Percentiles rank a stretch among this genome's conserved stretches.
These are phyloP conservation scores for Meloidogyne exigua DNA, from an alignment of 1,140 invertebrate genomes.

Conservation along the genomic window DNA sequence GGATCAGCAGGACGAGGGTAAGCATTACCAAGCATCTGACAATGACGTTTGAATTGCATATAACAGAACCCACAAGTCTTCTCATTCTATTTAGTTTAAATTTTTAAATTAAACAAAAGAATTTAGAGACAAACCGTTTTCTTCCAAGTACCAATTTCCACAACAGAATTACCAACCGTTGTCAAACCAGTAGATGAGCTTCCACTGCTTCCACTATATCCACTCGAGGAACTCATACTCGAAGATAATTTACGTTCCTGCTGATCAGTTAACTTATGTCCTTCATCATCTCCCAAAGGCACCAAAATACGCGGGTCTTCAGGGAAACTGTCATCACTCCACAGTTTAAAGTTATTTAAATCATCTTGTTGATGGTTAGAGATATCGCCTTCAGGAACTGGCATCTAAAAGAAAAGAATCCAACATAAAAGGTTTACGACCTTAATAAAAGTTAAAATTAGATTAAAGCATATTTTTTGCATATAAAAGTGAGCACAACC, in stretches of 20 bases:
- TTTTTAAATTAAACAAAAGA: neutral
- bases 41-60: slow-evolving; percentile 24
- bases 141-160: slow-evolving; percentile 16
- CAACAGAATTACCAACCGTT: neutral
- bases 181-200: neutral
- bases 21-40: slow-evolving; percentile 6
- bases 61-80: slow-evolving; percentile 30
- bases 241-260: neutral
- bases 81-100: slow-evolving; percentile 4
- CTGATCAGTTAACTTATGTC: neutral
- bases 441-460: too few species aligned
- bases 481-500: too few species aligned
- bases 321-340: slow-evolving; percentile 6
- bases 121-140: neutral
- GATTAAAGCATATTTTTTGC: too few species aligned
- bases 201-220: slow-evolving; percentile 17
- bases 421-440: too few species aligned
- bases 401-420: neutral
- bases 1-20: slow-evolving; percentile 24
- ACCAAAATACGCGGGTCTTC: neutral
- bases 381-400: neutral
- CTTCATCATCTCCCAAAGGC: neutral
- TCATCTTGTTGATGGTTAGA: slow-evolving; percentile 4
- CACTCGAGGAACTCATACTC: neutral
- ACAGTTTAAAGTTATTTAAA: slow-evolving; percentile 15